Percentiles rank a stretch among this genome's conserved stretches.
Evolutionary conservation across 2,797 vertebrate species (phyloP).

Genomic region (Sebastes steindachneri): DNA sequence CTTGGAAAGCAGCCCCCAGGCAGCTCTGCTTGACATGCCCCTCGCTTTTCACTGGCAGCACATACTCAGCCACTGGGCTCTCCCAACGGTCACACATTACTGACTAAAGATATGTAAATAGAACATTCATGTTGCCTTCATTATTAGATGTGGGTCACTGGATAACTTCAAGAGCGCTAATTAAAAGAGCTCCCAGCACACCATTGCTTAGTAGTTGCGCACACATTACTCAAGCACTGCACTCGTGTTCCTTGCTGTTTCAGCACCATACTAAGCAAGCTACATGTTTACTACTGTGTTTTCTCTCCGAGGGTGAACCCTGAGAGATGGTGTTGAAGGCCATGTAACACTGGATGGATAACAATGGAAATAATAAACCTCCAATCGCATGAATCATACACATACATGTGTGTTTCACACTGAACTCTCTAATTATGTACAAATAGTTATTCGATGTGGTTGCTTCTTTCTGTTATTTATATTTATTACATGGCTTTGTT

Average conservation of each 20-base stretch:
- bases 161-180: slow-evolving; percentile 78
- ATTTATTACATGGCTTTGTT: background rate
- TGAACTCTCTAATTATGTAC: slow-evolving; percentile 25
- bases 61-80: slow-evolving; percentile 53
- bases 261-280: slow-evolving; percentile 18
- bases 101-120: slow-evolving; percentile 82
- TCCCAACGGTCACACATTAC: slow-evolving; percentile 77
- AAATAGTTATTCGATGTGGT: background rate
- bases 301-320: slow-evolving; percentile 24
- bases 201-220: slow-evolving; percentile 55
- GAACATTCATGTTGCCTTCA: slow-evolving; percentile 78
- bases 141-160: slow-evolving; percentile 81
- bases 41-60: slow-evolving; percentile 60
- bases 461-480: background rate
- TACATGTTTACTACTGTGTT: slow-evolving; percentile 39
- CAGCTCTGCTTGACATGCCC: slow-evolving; percentile 50
- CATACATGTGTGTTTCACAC: background rate
- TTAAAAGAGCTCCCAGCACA: slow-evolving; percentile 73
- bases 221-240: slow-evolving; percentile 49
- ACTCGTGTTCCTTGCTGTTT: slow-evolving; percentile 50
- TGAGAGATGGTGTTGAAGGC: slow-evolving; percentile 29
- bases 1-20: slow-evolving; percentile 54
- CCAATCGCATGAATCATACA: slow-evolving; percentile 15
- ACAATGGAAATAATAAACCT: slow-evolving; percentile 33
- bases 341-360: slow-evolving; percentile 25